A percentile compares a stretch with the other conserved stretches of the same genome.
Conservation (phyloP, 2,888 invertebrate genomes). For the Andrena marginata region DNA sequence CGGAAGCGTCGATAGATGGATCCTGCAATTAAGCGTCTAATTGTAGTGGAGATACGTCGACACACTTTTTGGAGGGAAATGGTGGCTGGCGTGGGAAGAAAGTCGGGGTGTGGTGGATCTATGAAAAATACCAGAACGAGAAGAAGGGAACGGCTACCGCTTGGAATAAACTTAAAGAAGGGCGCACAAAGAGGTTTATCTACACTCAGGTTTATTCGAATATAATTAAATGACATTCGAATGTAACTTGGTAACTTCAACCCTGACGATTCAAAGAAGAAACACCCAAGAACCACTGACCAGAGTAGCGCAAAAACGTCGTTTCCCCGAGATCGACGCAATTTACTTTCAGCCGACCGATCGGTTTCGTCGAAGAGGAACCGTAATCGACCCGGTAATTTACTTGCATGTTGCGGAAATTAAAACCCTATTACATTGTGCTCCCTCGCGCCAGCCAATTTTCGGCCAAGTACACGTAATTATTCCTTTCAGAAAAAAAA, state of each 20-base stretch:
- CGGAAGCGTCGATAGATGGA: conserved; percentile 24
- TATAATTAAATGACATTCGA: too few relatives aligned
- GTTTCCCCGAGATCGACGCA: not conserved
- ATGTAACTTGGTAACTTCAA: too few relatives aligned
- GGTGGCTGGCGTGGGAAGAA: not conserved
- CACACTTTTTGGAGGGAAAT: not conserved
- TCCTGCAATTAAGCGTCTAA: conserved; percentile 1
- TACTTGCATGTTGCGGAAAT: conserved; percentile 30
- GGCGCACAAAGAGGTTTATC: too few relatives aligned
- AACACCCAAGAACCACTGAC: not conserved
- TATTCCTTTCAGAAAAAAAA: not conserved
- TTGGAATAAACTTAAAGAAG: too few relatives aligned
- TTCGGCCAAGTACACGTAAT: conserved; percentile 4
- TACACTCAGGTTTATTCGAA: too few relatives aligned
- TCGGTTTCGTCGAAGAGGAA: conserved; percentile 11
- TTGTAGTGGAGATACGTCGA: not conserved
- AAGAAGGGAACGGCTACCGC: not conserved
- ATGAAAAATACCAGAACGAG: not conserved
- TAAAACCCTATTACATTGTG: conserved; percentile 10
- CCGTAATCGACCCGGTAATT: conserved; percentile 14
- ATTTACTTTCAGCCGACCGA: conserved; percentile 1
- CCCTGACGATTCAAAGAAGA: too few relatives aligned
- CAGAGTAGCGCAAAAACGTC: too few relatives aligned
- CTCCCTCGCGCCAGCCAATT: not conserved
- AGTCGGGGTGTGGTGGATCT: not conserved